Percentiles rank a stretch among this genome's conserved stretches.
Conservation (phyloP, 1,140 invertebrate species). For the Drosophila pallidifrons region DNA sequence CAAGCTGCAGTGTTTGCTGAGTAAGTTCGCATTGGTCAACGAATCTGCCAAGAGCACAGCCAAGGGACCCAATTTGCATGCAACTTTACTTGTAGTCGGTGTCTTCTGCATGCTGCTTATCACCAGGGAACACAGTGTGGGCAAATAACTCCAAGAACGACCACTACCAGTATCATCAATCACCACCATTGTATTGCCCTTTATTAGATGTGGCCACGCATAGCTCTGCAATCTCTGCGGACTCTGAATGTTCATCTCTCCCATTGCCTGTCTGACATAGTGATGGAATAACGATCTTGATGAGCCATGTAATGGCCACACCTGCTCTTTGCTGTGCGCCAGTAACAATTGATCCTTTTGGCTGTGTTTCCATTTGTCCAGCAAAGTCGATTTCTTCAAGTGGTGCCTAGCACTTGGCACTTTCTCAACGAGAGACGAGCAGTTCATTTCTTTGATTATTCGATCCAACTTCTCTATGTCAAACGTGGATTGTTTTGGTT, state of each 20-base stretch:
- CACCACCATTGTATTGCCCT: slow-evolving; percentile 37
- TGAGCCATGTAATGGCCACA: background rate
- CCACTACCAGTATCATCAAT: slow-evolving; percentile 25
- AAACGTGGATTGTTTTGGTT: no score
- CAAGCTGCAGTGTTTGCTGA: slow-evolving; percentile 13
- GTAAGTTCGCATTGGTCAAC: background rate
- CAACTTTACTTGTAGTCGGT: fast-evolving
- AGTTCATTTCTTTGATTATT: background rate
- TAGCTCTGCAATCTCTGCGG: slow-evolving; percentile 33
- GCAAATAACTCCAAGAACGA: slow-evolving; percentile 61
- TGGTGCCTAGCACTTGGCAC: no score
- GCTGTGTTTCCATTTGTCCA: background rate
- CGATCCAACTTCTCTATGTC: background rate
- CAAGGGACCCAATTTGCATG: slow-evolving; percentile 35
- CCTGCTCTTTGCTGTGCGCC: slow-evolving; percentile 26
- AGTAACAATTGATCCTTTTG: slow-evolving; percentile 17
- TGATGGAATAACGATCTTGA: background rate
- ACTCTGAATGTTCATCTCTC: background rate
- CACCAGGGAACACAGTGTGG: slow-evolving; percentile 48
- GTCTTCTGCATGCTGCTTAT: slow-evolving; percentile 1
- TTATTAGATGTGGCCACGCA: slow-evolving; percentile 59
- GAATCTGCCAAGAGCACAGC: slow-evolving; percentile 56
- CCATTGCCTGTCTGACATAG: slow-evolving; percentile 13
- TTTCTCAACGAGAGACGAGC: no score
- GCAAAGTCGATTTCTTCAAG: no score